Percentiles rank a stretch among this genome's conserved stretches.
Evolutionary conservation across 2,797 vertebrate species (phyloP).

Genomic region (Sebastiscus albofasciatus): DNA sequence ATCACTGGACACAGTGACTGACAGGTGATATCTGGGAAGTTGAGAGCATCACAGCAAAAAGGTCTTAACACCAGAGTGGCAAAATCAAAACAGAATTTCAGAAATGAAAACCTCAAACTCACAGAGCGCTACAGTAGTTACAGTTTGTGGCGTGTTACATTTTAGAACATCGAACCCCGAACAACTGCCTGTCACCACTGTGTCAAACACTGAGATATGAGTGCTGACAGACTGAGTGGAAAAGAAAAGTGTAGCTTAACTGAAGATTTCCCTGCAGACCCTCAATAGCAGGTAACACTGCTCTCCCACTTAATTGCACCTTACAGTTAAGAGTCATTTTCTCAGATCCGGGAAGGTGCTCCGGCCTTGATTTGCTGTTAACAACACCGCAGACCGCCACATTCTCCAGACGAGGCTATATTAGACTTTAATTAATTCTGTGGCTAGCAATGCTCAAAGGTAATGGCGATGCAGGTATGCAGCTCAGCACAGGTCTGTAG

Average conservation of each 20-base stretch:
- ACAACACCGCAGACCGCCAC: constrained; percentile 71
- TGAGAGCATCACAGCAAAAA: neutral
- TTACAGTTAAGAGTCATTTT: constrained; percentile 78
- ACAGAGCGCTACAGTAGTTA: neutral
- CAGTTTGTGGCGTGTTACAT: neutral
- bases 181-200: constrained; percentile 28
- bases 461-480: constrained; percentile 56
- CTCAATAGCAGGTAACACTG: constrained; percentile 68
- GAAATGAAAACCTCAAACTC: neutral
- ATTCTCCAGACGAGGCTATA: constrained; percentile 79
- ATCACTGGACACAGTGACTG: neutral
- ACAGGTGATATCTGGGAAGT: neutral
- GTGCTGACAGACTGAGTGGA: constrained; percentile 33
- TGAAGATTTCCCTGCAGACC: constrained; percentile 82
- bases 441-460: constrained; percentile 68
- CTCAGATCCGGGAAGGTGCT: constrained; percentile 63
- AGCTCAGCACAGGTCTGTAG: constrained; percentile 40
- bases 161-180: constrained; percentile 14
- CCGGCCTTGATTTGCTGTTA: constrained; percentile 79
- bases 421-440: constrained; percentile 85
- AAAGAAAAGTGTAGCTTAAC: constrained; percentile 73
- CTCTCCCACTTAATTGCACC: constrained; percentile 81
- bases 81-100: constrained; percentile 1
- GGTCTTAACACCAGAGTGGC: neutral
- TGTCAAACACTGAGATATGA: constrained; percentile 40